Evolutionary conservation across 2,888 invertebrate species (phyloP).

Genomic region (Drosophila putrida): DNA sequence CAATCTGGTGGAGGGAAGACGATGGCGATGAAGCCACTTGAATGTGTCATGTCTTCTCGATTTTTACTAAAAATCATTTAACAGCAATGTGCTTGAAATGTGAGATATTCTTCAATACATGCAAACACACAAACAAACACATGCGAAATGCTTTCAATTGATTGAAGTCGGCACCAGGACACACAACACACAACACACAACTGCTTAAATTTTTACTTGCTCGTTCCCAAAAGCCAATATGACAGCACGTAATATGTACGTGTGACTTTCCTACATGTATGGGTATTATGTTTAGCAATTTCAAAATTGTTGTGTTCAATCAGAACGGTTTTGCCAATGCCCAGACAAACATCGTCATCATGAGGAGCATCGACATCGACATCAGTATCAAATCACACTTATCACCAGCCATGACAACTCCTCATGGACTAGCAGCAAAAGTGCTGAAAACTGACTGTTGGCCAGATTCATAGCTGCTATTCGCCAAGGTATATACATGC

Average conservation of each 20-base stretch:
- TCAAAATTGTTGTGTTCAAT: slow-evolving; percentile 80
- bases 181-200: slow-evolving; percentile 43
- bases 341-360: slow-evolving; percentile 43
- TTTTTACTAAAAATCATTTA: slow-evolving; percentile 82
- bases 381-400: slow-evolving; percentile 34
- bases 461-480: slow-evolving; percentile 4
- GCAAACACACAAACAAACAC: slow-evolving; percentile 38
- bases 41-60: slow-evolving; percentile 80
- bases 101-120: slow-evolving; percentile 49
- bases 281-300: slow-evolving; percentile 63
- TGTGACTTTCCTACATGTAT: slow-evolving; percentile 38
- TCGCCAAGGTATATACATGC: slow-evolving; percentile 22
- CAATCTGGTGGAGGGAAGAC: slow-evolving; percentile 1
- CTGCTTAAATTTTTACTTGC: slow-evolving; percentile 74
- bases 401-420: slow-evolving; percentile 37
- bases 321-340: slow-evolving; percentile 59
- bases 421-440: slow-evolving; percentile 17
- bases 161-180: slow-evolving; percentile 60
- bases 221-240: slow-evolving; percentile 63
- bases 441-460: slow-evolving; percentile 18
- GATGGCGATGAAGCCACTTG: slow-evolving; percentile 63
- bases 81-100: slow-evolving; percentile 71
- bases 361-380: slow-evolving; percentile 20
- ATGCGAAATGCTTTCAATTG: slow-evolving; percentile 69
- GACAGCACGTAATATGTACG: slow-evolving; percentile 75